These are phyloP conservation scores for Glyptemys insculpta DNA, from an alignment of 2,797 vertebrate genomes.

Conservation along the genomic window DNA sequence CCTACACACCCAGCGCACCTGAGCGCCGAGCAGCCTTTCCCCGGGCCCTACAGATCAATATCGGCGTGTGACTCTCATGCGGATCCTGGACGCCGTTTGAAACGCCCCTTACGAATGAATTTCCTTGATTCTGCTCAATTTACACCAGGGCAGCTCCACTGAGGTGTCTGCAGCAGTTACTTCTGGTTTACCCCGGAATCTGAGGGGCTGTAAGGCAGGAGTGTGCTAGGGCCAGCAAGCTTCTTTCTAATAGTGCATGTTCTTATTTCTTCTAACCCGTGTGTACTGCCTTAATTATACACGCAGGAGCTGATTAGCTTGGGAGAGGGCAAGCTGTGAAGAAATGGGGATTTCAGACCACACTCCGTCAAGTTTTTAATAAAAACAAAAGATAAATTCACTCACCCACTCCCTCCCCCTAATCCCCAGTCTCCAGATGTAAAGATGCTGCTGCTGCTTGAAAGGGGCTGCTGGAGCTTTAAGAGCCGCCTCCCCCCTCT, in stretches of 20 bases:
- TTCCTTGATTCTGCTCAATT: too few species aligned
- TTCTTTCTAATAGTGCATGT: neutral
- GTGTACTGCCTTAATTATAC: neutral
- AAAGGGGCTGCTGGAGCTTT: conserved; percentile 90
- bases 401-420: neutral
- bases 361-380: conserved; percentile 26
- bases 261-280: neutral
- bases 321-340: neutral
- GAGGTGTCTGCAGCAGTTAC: neutral
- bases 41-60: too few species aligned
- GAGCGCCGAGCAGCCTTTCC: too few species aligned
- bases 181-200: neutral
- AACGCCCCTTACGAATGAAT: too few species aligned
- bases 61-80: too few species aligned
- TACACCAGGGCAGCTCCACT: neutral
- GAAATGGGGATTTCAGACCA: neutral
- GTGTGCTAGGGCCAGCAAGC: neutral
- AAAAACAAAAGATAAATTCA: conserved; percentile 52
- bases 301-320: neutral
- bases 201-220: neutral
- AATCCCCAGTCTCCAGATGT: conserved; percentile 58
- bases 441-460: conserved; percentile 53
- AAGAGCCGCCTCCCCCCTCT: conserved; percentile 87
- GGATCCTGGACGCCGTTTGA: too few species aligned
- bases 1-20: too few species aligned